Evolutionary conservation across 2,888 invertebrate species (phyloP).

Genomic region (Drosophila sordidula): DNA sequence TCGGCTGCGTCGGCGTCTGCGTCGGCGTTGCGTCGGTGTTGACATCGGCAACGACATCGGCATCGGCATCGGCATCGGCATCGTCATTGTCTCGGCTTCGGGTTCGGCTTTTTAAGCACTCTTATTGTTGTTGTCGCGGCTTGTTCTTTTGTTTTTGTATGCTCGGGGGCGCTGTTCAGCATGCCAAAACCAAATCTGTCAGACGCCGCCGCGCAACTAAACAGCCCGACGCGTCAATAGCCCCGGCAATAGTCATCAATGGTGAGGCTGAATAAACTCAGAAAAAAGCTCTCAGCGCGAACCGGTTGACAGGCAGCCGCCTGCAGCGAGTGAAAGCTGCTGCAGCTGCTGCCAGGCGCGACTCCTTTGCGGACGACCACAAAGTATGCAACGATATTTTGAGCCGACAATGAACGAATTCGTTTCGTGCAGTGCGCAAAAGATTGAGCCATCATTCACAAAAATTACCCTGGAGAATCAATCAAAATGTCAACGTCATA

Average conservation of each 20-base stretch:
- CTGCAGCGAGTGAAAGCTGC: slow-evolving; percentile 11
- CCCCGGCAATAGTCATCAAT: slow-evolving; percentile 32
- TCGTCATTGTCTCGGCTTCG: slow-evolving; percentile 38
- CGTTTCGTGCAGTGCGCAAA: slow-evolving; percentile 50
- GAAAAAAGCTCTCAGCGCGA: slow-evolving; percentile 18
- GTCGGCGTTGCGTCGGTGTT: slow-evolving; percentile 51
- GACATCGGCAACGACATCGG: slow-evolving; percentile 28
- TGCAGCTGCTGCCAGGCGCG: slow-evolving; percentile 16
- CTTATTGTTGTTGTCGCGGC: slow-evolving; percentile 26
- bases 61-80: slow-evolving; percentile 24
- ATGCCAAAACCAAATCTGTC: slow-evolving; percentile 59
- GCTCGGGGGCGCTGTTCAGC: slow-evolving; percentile 32
- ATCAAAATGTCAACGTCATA: slow-evolving; percentile 60
- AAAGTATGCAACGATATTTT: slow-evolving; percentile 53
- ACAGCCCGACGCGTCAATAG: slow-evolving; percentile 23
- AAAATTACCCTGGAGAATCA: slow-evolving; percentile 54
- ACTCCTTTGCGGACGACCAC: slow-evolving; percentile 38
- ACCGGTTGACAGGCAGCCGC: background rate
- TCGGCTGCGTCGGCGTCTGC: slow-evolving; percentile 32
- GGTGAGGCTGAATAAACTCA: slow-evolving; percentile 6
- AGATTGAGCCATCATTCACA: slow-evolving; percentile 32
- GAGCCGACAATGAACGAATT: background rate
- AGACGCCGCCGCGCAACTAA: slow-evolving; percentile 48
- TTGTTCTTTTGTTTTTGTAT: slow-evolving; percentile 36
- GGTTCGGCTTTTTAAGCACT: slow-evolving; percentile 33